Evolutionary conservation across 2,113 vertebrate genomes (phyloP), one percentile per base, ranked within the genome.

Genomic region (Hemicordylus capensis): DNA sequence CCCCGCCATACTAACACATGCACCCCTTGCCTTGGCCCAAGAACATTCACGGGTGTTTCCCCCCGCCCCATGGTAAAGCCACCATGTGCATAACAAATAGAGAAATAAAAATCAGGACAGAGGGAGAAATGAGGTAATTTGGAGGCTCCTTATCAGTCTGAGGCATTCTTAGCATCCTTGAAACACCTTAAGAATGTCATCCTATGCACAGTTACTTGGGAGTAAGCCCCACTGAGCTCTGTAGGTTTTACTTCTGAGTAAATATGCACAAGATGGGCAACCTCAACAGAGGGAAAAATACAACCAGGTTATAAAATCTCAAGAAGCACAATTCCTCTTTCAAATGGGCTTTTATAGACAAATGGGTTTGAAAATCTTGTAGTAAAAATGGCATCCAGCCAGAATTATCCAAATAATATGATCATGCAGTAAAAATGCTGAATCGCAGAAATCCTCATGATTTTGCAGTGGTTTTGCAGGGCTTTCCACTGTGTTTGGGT

Each of bases 281-380:
- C 75, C 77, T 7, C 28, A 8, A 3, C 69, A 75, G 81, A 85
- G 63, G 19, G 59, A 90, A 88, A 85, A 89, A 58, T 90, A 88
- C 77, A 86, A 87, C 70, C 88, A 58, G 20, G 37, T 26, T 54
- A 54, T 37, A 58, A n/a, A n/a, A n/a, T n/a, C n/a, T n/a, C n/a
- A 88, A 88, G 73, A 39, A 85, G 42, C 90, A 89, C 90, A 79
- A 48, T 91, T 91, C 89, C 14, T 44, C 56, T 86, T 82, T 79
- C 85, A 85, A 64, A 85, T 44, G 74, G 83, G 82, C 84, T 82
- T 89, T 80, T 80, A 72, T 89, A 92, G 92, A 85, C 82, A 87
- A 59, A 58, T 4, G 6, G 84, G 72, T 59, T 61, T 89, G 84
- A 44, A 42, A 86, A 89, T 89, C 86, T 90, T 85, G 85, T 87